Base-by-base conservation (phyloP, 2,113 vertebrate genomes). In the Alethe diademata region DNA sequence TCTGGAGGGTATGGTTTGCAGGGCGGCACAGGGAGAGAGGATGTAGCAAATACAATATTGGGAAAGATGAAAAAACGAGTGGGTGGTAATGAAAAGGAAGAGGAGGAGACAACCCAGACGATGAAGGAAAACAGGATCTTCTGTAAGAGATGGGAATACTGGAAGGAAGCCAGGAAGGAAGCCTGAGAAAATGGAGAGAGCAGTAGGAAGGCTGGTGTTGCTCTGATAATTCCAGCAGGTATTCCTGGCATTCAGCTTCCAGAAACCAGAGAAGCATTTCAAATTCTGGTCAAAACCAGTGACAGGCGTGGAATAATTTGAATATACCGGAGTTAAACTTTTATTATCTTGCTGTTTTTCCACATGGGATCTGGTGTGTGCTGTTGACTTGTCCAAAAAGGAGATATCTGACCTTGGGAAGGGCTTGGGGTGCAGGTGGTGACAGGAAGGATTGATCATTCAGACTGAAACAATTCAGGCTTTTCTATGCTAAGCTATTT, bases 121-220 rank as follows among this genome's bases (percentile, higher is more conserved):
- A 83, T 74, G 90, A 58, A 93, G 94, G 92, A 92, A 96, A 97
- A 95, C 94, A 95, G 93, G 90, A 96, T 96, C 92, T 89, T 93
- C 92, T 94, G 67, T 35, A 51, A 88, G 93, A 86, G 93, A 95
- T 94, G 95, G 93, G 94, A 92, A 92, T 70, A 3, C 85, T 96
- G 90, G 90, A 94, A 79, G n/a, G 92, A 65, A 93, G 90, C 93
- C 95, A 96, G 95, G 93, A 92, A 96, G 95, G 94, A 96, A 97
- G 94, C 90, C 94, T 96, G 95, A 95, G 87, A 90, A 96, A 92
- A 96, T 93, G 90, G 92, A 94, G 93, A 89, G 92, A 36, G 88
- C n/a, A 7, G 35, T 13, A 38, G 85, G 91, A 78, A 85, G 74
- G 73, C 73, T 13, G 4, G 78, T 7, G 6, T 61, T 70, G 93